phyloP scores from a whole-genome alignment of 1,140 invertebrate genomes.

The Hypothenemus hampei region DNA sequence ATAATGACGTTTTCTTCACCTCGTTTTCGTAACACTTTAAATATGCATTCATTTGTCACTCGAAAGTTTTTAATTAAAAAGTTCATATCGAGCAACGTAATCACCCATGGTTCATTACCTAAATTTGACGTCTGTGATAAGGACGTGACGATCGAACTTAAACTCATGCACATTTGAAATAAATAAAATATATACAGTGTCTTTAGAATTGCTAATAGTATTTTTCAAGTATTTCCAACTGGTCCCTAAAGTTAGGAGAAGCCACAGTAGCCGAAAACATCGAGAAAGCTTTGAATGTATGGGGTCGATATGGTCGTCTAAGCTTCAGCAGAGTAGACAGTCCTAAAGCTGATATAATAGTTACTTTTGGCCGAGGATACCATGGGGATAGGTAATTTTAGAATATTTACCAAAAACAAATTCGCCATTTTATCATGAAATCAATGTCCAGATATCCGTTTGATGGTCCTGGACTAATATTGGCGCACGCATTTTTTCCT shows the following conservation, averaged over 20 bases:
- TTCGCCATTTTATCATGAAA: background rate
- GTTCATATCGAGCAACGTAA: too few relatives aligned
- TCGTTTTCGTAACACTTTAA: too few relatives aligned
- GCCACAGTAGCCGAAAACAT: conserved; percentile 51
- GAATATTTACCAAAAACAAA: background rate
- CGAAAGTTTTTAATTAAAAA: too few relatives aligned
- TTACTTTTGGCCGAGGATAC: conserved; percentile 56
- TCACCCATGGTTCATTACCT: too few relatives aligned
- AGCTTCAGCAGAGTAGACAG: conserved; percentile 48
- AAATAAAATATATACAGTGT: background rate
- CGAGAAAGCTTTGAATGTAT: conserved; percentile 54
- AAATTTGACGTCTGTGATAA: too few relatives aligned
- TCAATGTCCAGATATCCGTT: conserved; percentile 55
- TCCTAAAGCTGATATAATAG: conserved; percentile 58
- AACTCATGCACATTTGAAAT: too few relatives aligned
- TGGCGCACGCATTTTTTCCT: conserved; percentile 75
- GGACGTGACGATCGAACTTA: too few relatives aligned
- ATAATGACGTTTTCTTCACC: too few relatives aligned
- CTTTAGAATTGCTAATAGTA: background rate
- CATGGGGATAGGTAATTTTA: conserved; percentile 59
- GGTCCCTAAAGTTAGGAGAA: conserved; percentile 55
- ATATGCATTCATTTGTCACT: too few relatives aligned
- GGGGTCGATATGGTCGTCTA: conserved; percentile 59
- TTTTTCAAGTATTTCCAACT: conserved; percentile 59
- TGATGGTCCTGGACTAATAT: conserved; percentile 62